Evolutionary conservation across 2,797 vertebrate genomes (phyloP).

Genomic region (Ispidina lecontei): DNA sequence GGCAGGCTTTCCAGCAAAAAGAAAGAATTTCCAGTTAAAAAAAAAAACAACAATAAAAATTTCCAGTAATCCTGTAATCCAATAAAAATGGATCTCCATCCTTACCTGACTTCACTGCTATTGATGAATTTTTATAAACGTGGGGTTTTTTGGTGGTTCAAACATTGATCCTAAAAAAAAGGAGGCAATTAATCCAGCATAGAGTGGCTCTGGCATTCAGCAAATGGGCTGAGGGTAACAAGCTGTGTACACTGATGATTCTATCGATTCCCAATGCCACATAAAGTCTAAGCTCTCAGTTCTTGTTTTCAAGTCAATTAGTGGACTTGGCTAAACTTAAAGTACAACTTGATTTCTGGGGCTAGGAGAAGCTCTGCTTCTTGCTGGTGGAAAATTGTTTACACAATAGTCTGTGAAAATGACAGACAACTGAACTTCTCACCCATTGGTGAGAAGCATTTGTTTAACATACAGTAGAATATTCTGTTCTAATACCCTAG

Average conservation of each 20-base stretch:
- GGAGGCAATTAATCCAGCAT: not conserved
- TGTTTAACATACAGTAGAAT: not conserved
- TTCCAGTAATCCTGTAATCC: no score
- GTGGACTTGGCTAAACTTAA: not conserved
- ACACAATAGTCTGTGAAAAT: not conserved
- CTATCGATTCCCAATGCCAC: slow-evolving; percentile 38
- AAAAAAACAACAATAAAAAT: no score
- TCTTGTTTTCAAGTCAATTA: slow-evolving; percentile 24
- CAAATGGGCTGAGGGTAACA: not conserved
- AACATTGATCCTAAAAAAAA: not conserved
- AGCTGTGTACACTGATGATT: not conserved
- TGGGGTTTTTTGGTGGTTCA: not conserved
- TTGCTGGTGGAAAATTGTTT: not conserved
- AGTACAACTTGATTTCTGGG: not conserved
- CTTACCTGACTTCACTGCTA: not conserved
- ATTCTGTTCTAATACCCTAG: not conserved
- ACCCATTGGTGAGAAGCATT: not conserved
- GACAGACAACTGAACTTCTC: not conserved
- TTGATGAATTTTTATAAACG: not conserved
- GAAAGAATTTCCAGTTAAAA: no score
- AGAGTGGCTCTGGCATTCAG: not conserved
- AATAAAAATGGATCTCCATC: not conserved
- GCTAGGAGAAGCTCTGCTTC: not conserved
- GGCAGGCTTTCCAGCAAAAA: not conserved
- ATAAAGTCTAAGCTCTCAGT: not conserved